Percentiles rank a stretch among this genome's conserved stretches.
Conservation (phyloP, 1,140 invertebrate species). For the Drosophila pectinifera region DNA sequence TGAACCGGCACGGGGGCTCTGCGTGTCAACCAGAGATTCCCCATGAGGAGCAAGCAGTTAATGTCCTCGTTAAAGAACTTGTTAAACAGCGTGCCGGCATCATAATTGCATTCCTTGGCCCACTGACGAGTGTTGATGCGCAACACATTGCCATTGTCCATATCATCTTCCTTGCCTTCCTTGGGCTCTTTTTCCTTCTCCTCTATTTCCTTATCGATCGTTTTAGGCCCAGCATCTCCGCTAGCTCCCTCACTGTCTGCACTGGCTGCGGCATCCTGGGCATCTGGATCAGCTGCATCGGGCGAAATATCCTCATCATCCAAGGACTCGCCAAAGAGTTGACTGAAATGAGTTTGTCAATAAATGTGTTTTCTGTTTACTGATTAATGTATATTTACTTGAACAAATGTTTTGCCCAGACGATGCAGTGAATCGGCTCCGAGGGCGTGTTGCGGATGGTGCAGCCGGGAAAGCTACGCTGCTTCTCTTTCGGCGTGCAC, state of each 20-base stretch:
- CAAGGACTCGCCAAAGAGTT: constrained; percentile 98
- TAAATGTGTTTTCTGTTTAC: background rate
- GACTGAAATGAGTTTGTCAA: constrained; percentile 86
- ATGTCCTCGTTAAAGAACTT: constrained; percentile 99
- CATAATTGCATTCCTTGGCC: constrained; percentile 93
- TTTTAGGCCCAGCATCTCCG: constrained; percentile 40
- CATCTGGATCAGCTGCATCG: constrained; percentile 97
- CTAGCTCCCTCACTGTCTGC: constrained; percentile 87
- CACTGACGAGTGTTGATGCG: constrained; percentile 95
- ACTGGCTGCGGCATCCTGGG: constrained; percentile 86
- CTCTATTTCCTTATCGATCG: background rate
- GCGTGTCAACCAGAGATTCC: constrained; percentile 96
- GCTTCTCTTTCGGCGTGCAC: constrained; percentile 95
- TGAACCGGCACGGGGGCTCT: constrained; percentile 92
- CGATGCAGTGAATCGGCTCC: constrained; percentile 99
- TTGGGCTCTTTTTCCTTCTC: constrained; percentile 53
- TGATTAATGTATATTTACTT: constrained; percentile 88
- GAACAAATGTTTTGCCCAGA: constrained; percentile 99
- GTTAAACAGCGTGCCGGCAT: constrained; percentile 92
- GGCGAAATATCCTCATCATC: constrained; percentile 99
- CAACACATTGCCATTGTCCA: constrained; percentile 88
- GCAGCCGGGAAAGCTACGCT: constrained; percentile 98
- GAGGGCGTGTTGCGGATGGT: constrained; percentile 99
- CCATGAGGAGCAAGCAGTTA: constrained; percentile 97
- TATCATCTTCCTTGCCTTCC: constrained; percentile 85